These are phyloP conservation scores for Myopa testacea DNA, from an alignment of 2,888 invertebrate species.

Conservation along the genomic window DNA sequence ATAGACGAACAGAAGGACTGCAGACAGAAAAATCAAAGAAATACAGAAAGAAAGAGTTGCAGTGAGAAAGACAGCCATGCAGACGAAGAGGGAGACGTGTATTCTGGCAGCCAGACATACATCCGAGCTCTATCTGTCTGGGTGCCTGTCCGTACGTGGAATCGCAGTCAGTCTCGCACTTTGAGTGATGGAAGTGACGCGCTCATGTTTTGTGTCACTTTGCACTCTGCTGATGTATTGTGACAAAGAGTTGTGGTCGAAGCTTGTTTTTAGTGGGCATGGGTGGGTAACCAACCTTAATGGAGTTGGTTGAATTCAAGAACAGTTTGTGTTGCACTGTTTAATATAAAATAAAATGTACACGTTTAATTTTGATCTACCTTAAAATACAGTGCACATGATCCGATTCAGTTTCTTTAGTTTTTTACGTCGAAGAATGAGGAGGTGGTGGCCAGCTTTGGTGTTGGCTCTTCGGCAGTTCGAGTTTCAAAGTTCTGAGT, in stretches of 20 bases:
- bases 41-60: neutral
- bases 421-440: no score
- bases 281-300: neutral
- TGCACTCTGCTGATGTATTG: slow-evolving; percentile 63
- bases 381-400: no score
- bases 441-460: no score
- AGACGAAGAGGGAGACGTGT: neutral
- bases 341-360: no score
- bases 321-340: neutral
- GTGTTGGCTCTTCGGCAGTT: no score
- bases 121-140: neutral
- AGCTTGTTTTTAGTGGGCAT: slow-evolving; percentile 13
- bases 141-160: slow-evolving; percentile 21
- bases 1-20: neutral
- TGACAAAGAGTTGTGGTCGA: slow-evolving; percentile 58
- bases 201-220: slow-evolving; percentile 67
- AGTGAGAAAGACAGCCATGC: neutral
- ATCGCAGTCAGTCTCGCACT: slow-evolving; percentile 54
- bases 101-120: neutral
- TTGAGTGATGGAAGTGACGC: slow-evolving; percentile 67
- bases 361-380: no score
- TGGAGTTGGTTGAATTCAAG: neutral
- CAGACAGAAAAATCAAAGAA: neutral
- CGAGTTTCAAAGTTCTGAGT: no score
- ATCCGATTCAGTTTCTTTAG: no score